phyloP scores from a whole-genome alignment of 2,113 vertebrate species.

The Argyrosomus japonicus region DNA sequence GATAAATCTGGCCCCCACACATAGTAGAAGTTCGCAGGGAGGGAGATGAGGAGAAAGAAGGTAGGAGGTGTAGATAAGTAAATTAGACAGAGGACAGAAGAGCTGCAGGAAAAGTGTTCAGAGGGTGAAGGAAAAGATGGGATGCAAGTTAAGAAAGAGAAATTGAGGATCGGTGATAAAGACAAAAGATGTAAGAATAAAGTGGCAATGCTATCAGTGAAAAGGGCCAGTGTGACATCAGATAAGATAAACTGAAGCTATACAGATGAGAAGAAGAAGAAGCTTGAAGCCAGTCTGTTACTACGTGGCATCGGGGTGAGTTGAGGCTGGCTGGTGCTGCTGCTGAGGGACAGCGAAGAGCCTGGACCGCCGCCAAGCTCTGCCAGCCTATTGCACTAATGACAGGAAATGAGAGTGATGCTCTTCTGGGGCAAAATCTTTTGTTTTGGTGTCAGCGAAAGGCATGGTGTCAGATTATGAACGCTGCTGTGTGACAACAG shows the following conservation, averaged over 20 bases:
- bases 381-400: constrained; percentile 66
- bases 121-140: constrained; percentile 11
- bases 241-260: constrained; percentile 9
- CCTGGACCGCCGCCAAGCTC: constrained; percentile 66
- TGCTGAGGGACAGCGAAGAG: constrained; percentile 55
- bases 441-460: constrained; percentile 66
- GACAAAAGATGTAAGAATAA: neutral
- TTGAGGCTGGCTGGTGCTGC: constrained; percentile 30
- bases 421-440: constrained; percentile 58
- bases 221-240: constrained; percentile 5
- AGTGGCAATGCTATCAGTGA: neutral
- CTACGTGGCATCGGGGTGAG: constrained; percentile 45
- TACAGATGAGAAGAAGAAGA: constrained; percentile 31
- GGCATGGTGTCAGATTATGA: constrained; percentile 59
- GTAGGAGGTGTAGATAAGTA: constrained; percentile 25
- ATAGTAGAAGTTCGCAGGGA: constrained; percentile 26
- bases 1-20: constrained; percentile 59
- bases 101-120: neutral
- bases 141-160: neutral
- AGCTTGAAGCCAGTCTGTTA: constrained; percentile 41
- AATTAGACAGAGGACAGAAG: neutral
- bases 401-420: constrained; percentile 70
- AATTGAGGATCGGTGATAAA: neutral
- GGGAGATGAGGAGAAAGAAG: constrained; percentile 11
- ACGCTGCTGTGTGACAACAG: constrained; percentile 52